phyloP scores from a whole-genome alignment of 2,888 invertebrate species.

The Parnassius smintheus region DNA sequence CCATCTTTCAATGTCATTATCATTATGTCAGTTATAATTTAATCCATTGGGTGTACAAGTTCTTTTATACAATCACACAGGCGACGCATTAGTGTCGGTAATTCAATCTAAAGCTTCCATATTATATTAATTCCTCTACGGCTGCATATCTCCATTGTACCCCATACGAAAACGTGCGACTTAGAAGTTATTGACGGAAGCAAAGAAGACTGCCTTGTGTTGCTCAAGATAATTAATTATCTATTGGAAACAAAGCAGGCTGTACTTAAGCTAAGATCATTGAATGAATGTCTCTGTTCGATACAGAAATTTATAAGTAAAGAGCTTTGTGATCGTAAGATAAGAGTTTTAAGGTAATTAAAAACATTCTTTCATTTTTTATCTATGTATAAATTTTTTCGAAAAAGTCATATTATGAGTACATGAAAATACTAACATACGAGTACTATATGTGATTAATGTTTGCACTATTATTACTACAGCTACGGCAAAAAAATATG shows the following conservation, averaged over 20 bases:
- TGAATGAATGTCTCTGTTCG: conserved; percentile 7
- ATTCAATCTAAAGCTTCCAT: conserved; percentile 6
- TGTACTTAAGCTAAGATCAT: conserved; percentile 7
- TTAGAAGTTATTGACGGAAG: conserved; percentile 8
- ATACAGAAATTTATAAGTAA: not conserved
- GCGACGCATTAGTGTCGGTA: conserved; percentile 1
- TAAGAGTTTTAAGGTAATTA: too few relatives aligned
- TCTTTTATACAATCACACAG: not conserved
- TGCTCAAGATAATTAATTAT: conserved; percentile 13
- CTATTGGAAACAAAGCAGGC: conserved; percentile 10
- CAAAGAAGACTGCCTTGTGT: conserved; percentile 5
- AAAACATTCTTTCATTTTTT: too few relatives aligned
- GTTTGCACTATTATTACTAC: too few relatives aligned
- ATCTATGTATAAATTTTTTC: too few relatives aligned
- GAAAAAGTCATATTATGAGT: too few relatives aligned
- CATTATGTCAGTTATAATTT: too few relatives aligned
- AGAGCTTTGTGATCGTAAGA: too few relatives aligned
- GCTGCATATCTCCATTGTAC: not conserved
- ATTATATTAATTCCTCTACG: conserved; percentile 6
- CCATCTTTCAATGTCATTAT: too few relatives aligned
- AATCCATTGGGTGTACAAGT: not conserved
- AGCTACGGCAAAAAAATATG: too few relatives aligned
- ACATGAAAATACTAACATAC: too few relatives aligned
- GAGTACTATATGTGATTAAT: too few relatives aligned
- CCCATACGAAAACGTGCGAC: not conserved